These are phyloP conservation scores for Parazoanthus atlanticus DNA, from an alignment of 92 coral and sea anemone species.

Conservation along the genomic window DNA sequence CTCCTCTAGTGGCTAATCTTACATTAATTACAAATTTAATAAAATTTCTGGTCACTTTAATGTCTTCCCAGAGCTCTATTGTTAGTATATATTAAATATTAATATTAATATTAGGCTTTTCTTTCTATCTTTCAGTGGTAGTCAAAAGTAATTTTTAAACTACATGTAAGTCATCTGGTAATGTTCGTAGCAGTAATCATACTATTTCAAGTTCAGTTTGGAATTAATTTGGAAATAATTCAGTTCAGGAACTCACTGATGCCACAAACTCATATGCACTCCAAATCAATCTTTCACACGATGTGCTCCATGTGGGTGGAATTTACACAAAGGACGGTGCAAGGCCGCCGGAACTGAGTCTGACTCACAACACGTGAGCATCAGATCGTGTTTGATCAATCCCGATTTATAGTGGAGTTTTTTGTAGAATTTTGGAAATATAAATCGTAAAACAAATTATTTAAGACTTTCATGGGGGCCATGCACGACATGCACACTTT, in stretches of 20 bases:
- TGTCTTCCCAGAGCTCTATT: no score
- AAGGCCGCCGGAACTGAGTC: neutral
- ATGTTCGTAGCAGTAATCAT: no score
- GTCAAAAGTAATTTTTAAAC: no score
- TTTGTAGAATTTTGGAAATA: constrained; percentile 7
- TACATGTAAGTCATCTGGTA: no score
- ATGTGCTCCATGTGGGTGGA: neutral
- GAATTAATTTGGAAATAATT: no score
- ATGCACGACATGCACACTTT: neutral
- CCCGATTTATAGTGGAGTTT: constrained; percentile 1
- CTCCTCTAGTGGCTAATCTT: no score
- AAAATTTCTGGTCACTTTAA: no score
- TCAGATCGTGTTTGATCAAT: neutral
- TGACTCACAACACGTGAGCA: neutral
- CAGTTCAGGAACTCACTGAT: neutral
- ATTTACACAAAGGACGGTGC: constrained; percentile 5
- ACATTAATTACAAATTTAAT: no score
- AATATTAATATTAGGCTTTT: no score
- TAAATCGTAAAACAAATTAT: neutral
- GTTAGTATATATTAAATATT: no score
- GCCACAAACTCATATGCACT: neutral
- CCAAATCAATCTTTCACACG: neutral
- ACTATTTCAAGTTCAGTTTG: no score
- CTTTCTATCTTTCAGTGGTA: no score
- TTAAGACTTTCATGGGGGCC: neutral